phyloP scores from a whole-genome alignment of 2,797 vertebrate species.

The Lophotriccus pileatus region DNA sequence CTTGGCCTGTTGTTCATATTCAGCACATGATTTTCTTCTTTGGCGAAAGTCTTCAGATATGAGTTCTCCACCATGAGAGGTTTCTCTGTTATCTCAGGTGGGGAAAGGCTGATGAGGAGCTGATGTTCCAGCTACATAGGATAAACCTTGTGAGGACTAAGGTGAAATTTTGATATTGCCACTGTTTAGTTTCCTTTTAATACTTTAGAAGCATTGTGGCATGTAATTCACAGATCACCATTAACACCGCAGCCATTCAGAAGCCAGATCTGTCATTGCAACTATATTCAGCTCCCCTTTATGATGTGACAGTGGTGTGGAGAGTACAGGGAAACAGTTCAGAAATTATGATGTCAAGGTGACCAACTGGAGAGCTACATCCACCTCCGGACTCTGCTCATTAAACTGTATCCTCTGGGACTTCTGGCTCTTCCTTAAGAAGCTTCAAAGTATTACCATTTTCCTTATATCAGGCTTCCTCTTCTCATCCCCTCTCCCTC shows the following conservation, averaged over 20 bases:
- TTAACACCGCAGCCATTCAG: background rate
- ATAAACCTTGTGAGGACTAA: background rate
- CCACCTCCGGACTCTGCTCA: background rate
- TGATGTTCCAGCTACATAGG: background rate
- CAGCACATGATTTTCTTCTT: background rate
- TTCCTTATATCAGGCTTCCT: background rate
- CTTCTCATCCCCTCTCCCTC: background rate
- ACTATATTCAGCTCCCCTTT: background rate
- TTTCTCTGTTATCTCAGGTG: background rate
- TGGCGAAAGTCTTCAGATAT: background rate
- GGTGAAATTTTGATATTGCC: background rate
- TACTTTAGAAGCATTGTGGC: fast-evolving
- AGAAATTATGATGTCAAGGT: background rate
- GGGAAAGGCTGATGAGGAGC: background rate
- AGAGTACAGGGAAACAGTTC: background rate
- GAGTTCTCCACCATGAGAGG: background rate
- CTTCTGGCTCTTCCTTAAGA: background rate
- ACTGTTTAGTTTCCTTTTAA: background rate
- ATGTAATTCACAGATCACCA: background rate
- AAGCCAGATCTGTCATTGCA: background rate
- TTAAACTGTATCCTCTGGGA: background rate
- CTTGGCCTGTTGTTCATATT: background rate
- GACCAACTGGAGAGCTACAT: background rate
- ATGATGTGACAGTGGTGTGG: background rate
- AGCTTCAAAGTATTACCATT: background rate